phyloP scores from a whole-genome alignment of 64 coral and sea anemone species.

The Acropora tenuis region DNA sequence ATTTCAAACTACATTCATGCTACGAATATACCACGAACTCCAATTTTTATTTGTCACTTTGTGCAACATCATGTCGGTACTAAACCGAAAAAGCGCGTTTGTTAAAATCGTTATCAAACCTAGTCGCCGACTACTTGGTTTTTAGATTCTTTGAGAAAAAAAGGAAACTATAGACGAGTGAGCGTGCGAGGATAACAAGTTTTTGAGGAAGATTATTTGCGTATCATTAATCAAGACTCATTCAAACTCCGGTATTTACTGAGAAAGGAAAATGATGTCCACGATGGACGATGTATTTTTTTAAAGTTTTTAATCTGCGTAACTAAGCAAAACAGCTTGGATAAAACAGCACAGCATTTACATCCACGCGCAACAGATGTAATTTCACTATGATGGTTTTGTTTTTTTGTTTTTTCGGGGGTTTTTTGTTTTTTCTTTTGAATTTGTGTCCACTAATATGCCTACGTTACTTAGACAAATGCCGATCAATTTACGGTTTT shows the following conservation, averaged over 20 bases:
- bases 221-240: background rate
- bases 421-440: too few species aligned
- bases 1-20: too few species aligned
- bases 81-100: background rate
- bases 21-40: too few species aligned
- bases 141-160: background rate
- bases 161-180: background rate
- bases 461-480: background rate
- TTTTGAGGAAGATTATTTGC: background rate
- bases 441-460: background rate
- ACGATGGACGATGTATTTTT: background rate
- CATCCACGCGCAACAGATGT: background rate
- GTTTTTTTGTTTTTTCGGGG: background rate
- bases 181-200: background rate
- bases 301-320: background rate
- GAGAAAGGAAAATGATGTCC: background rate
- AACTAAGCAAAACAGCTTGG: constrained; percentile 8
- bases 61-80: too few species aligned
- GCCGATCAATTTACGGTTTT: background rate
- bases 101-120: background rate
- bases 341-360: background rate
- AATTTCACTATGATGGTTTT: background rate
- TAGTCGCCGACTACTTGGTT: too few species aligned
- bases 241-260: background rate
- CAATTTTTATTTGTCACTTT: too few species aligned